Evolutionary conservation across 1,140 invertebrate genomes (phyloP), one percentile per base, ranked within the genome.

Genomic region (Neodiprion virginianus): DNA sequence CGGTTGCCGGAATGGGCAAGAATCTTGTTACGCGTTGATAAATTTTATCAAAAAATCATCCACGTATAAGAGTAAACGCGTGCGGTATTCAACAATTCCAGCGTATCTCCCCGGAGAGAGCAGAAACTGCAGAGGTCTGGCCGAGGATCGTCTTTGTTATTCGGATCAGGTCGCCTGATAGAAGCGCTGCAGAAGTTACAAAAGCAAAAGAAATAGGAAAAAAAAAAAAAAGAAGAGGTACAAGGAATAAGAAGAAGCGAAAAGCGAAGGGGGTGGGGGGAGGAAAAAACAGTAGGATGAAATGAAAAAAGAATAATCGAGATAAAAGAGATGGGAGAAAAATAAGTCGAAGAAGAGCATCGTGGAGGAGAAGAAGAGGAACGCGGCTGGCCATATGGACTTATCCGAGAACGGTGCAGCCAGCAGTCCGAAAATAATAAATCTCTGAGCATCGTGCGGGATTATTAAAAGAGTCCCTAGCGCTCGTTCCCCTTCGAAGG

Each of bases 391-490:
- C 80, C 83, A 82, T 83, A 86, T 81, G 80, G 81, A 84, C 83
- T 84, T 86, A 83, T 85, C 78, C 81, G 79, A 80, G 80, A 84
- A 82, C 81, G 81, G 5, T 40, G 28, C 28, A 40, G 28, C 28
- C 28, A 40, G 28, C 80, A 86, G 84, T 79, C 84, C 84, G 84
- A 88, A 88, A 88, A 88, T 88, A 88, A 88, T 88, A 88, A 88
- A 88, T 88, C 87, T 88, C 84, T 75, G 83, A 82, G 77, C 80
- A 48, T 81, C 81, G 76, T 82, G 82, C 79, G 81, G 79, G 84
- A 88, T 88, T 88, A 88, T 88, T 88, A 88, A 88, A 88, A 88
- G 83, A 84, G 81, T 74, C 73, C 7, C 69, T 70, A 61, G 50
- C 28, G 28, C n/a, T 72, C 49, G 65, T 67, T 71, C 67, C 11